phyloP scores from a whole-genome alignment of 2,888 invertebrate genomes.

The Mythimna impura region DNA sequence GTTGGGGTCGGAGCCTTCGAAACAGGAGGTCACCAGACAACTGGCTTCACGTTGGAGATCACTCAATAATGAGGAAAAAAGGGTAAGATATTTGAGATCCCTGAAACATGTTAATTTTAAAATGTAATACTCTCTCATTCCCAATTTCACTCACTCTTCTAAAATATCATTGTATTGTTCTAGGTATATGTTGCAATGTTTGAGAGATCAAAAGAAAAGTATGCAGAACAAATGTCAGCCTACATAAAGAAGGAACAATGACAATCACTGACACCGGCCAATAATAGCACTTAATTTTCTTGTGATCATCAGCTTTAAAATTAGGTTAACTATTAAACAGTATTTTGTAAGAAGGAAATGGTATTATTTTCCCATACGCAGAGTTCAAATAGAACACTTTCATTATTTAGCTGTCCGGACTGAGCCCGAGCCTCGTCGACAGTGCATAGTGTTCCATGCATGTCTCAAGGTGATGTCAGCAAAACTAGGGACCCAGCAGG shows the following conservation, averaged over 20 bases:
- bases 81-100: constrained; percentile 84
- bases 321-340: constrained; percentile 74
- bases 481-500: no score
- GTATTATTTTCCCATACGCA: constrained; percentile 19
- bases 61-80: constrained; percentile 92
- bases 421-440: no score
- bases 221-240: constrained; percentile 93
- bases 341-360: constrained; percentile 58
- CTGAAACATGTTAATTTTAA: neutral
- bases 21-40: constrained; percentile 94
- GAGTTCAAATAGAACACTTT: no score
- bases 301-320: constrained; percentile 87
- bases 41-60: constrained; percentile 94
- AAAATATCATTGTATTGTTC: constrained; percentile 67
- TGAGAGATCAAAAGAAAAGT: constrained; percentile 94
- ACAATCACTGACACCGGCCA: constrained; percentile 63
- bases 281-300: constrained; percentile 74
- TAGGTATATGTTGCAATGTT: constrained; percentile 93
- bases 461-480: no score
- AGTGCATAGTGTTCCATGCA: no score
- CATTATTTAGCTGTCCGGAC: no score
- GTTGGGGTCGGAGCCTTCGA: constrained; percentile 92
- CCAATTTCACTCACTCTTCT: neutral
- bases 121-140: neutral
- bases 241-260: constrained; percentile 90